Evolutionary conservation across 2,888 invertebrate species (phyloP).

Genomic region (Apodemia zela): DNA sequence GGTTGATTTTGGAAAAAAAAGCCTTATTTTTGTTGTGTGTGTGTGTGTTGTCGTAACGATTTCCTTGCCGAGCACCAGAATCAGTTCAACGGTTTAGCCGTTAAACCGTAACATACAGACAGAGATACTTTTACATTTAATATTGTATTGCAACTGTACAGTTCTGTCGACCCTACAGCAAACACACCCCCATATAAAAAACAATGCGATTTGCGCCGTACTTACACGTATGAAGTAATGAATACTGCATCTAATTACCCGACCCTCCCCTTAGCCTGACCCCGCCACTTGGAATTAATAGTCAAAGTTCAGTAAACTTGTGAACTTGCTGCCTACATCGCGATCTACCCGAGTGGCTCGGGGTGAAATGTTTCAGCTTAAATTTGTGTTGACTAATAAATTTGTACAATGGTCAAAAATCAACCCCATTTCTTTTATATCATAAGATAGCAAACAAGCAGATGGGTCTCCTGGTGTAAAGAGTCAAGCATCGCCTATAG

Average conservation of each 20-base stretch:
- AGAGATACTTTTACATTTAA: too few species aligned
- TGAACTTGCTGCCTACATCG: conserved; percentile 14
- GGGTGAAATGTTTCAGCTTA: conserved; percentile 5
- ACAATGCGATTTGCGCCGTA: conserved; percentile 13
- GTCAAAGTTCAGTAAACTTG: conserved; percentile 13
- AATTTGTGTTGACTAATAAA: not conserved
- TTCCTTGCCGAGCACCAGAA: too few species aligned
- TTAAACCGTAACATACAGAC: too few species aligned
- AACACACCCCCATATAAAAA: conserved; percentile 6
- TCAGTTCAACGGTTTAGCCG: too few species aligned
- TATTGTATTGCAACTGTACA: too few species aligned
- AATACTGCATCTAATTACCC: conserved; percentile 16
- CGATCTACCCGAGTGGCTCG: conserved; percentile 7
- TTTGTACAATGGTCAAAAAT: not conserved
- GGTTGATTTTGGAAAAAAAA: too few species aligned
- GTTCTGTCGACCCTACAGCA: not conserved
- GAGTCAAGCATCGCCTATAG: too few species aligned
- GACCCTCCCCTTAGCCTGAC: conserved; percentile 10
- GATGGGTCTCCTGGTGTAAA: too few species aligned
- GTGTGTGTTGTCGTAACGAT: too few species aligned
- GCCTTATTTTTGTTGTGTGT: too few species aligned
- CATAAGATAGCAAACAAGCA: not conserved
- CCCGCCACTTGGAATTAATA: conserved; percentile 9
- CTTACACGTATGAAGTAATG: conserved; percentile 14
- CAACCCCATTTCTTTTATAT: not conserved